Conservation (phyloP, 2,888 invertebrate genomes). For the Esperia sulphurella region DNA sequence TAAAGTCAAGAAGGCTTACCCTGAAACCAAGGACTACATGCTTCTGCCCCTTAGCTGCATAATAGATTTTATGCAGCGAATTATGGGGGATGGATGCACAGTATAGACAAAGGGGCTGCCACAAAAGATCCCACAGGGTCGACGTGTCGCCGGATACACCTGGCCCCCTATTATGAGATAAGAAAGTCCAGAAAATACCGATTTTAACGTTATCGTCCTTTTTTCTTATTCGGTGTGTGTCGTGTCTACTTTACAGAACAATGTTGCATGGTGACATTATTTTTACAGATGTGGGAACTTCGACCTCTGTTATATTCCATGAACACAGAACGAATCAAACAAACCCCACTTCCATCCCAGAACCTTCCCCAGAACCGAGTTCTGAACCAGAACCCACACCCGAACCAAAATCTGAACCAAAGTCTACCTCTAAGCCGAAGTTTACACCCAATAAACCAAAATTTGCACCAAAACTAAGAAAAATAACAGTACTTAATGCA, state of each 20-base stretch:
- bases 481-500: conserved; percentile 36
- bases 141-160: too few relatives aligned
- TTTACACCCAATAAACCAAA: conserved; percentile 45
- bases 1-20: too few relatives aligned
- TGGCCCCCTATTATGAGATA: too few relatives aligned
- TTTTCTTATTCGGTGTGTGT: conserved; percentile 18
- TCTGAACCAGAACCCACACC: conserved; percentile 42
- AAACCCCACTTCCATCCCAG: conserved; percentile 39
- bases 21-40: too few relatives aligned
- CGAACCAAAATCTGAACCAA: conserved; percentile 54
- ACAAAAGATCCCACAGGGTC: too few relatives aligned
- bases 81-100: too few relatives aligned
- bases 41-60: too few relatives aligned
- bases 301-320: conserved; percentile 59
- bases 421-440: conserved; percentile 49
- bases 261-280: conserved; percentile 65
- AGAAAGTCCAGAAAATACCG: conserved; percentile 11
- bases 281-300: conserved; percentile 70
- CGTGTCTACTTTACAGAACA: conserved; percentile 42
- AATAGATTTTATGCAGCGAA: too few relatives aligned
- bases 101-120: too few relatives aligned
- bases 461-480: conserved; percentile 52
- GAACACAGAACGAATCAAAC: conserved; percentile 42
- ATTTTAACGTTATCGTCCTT: conserved; percentile 8
- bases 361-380: conserved; percentile 50